A percentile compares a stretch with the other conserved stretches of the same genome.
These are phyloP conservation scores for Tetrao urogallus DNA, from an alignment of 2,113 vertebrate genomes.

Conservation along the genomic window DNA sequence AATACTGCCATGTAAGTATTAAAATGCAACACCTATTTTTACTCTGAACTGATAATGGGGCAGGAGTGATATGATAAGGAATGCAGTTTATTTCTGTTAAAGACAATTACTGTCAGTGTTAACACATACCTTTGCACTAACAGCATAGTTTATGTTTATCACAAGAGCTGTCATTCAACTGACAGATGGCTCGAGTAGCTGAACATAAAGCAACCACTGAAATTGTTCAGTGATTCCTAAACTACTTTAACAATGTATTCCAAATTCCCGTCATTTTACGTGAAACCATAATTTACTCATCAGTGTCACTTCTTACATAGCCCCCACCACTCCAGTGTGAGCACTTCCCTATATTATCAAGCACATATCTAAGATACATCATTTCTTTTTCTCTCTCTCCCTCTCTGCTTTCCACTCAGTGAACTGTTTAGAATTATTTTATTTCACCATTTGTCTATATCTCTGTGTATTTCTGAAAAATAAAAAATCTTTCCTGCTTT, in stretches of 20 bases:
- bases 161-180: neutral
- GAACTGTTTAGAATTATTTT: neutral
- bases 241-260: constrained; percentile 4
- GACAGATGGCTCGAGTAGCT: neutral
- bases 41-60: neutral
- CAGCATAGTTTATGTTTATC: neutral
- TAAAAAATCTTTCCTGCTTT: neutral
- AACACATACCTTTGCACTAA: neutral
- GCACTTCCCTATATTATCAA: neutral
- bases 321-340: neutral
- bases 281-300: constrained; percentile 23
- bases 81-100: neutral
- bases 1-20: neutral
- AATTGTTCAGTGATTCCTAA: constrained; percentile 17
- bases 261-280: constrained; percentile 31
- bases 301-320: neutral
- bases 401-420: neutral
- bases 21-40: neutral
- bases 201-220: neutral
- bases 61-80: neutral
- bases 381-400: neutral
- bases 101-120: neutral
- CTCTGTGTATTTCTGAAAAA: neutral
- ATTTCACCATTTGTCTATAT: neutral
- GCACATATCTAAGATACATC: neutral